Percentiles rank a stretch among this genome's conserved stretches.
These are phyloP conservation scores for Tenualosa thibaudeaui DNA, from an alignment of 2,797 vertebrate species.

Conservation along the genomic window DNA sequence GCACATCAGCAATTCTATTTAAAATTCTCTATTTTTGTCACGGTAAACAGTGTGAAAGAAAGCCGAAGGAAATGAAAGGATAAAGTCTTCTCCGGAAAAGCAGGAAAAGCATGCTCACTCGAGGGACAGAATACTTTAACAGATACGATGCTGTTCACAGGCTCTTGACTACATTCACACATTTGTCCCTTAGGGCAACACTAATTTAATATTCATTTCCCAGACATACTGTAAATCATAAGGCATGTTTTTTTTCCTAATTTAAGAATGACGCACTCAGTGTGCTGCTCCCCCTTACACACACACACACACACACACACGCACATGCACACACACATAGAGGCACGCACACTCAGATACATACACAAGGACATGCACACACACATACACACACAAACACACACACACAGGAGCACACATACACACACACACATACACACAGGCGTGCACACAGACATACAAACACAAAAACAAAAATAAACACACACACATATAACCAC, in stretches of 20 bases:
- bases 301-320: not conserved
- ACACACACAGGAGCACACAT: conserved; percentile 4
- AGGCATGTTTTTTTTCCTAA: not conserved
- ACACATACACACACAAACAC: conserved; percentile 11
- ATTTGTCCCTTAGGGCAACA: not conserved
- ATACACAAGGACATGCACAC: not conserved
- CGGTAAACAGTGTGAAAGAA: not conserved
- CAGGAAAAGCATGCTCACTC: not conserved
- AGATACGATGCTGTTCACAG: not conserved
- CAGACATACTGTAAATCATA: conserved; percentile 24
- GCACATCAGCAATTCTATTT: not conserved
- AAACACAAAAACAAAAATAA: not conserved
- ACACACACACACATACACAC: not conserved
- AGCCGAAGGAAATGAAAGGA: not conserved
- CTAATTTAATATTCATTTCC: conserved; percentile 10
- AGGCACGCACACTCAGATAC: not conserved
- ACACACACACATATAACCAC: not conserved
- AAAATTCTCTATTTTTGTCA: not conserved
- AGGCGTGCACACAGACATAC: not conserved
- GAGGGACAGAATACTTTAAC: not conserved
- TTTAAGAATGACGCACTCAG: conserved; percentile 9
- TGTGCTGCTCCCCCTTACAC: not conserved
- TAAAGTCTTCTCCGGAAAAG: not conserved
- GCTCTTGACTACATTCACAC: conserved; percentile 1
- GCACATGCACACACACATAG: not conserved